Evolutionary conservation across 2,113 vertebrate genomes (phyloP).

Genomic region (Electrona antarctica): DNA sequence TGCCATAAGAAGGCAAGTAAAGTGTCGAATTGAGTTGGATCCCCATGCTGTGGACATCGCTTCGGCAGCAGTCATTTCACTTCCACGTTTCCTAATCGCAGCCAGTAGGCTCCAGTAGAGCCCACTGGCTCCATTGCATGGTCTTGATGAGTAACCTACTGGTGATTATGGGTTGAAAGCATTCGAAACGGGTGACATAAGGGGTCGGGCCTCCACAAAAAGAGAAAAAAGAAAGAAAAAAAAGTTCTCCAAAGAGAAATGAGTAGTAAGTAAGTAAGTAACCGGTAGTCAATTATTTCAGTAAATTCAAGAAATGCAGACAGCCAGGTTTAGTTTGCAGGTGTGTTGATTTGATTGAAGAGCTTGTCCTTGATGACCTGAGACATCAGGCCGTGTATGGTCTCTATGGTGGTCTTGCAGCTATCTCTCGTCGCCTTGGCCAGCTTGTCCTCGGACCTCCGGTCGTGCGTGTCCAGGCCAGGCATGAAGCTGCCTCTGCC

Average conservation of each 20-base stretch:
- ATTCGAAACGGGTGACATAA: too few species aligned
- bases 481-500: constrained; percentile 98
- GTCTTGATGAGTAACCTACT: too few species aligned
- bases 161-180: too few species aligned
- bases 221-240: neutral
- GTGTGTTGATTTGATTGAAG: constrained; percentile 99
- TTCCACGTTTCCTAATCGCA: too few species aligned
- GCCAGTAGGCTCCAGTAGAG: too few species aligned
- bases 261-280: constrained; percentile 23
- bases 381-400: constrained; percentile 99
- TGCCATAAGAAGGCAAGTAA: too few species aligned
- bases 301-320: constrained; percentile 38
- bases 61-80: too few species aligned
- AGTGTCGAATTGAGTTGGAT: too few species aligned
- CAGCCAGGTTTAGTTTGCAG: constrained; percentile 70
- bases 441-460: constrained; percentile 98
- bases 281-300: constrained; percentile 34
- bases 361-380: constrained; percentile 99
- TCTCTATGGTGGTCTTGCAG: constrained; percentile 99
- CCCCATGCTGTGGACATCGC: too few species aligned
- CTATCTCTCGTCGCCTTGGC: constrained; percentile 98
- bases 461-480: constrained; percentile 95
- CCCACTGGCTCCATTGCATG: too few species aligned
- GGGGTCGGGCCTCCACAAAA: neutral
- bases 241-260: neutral